Conservation (phyloP, 37 sponge, comb jelly and placozoan genomes). For the Eunapius fragilis region DNA sequence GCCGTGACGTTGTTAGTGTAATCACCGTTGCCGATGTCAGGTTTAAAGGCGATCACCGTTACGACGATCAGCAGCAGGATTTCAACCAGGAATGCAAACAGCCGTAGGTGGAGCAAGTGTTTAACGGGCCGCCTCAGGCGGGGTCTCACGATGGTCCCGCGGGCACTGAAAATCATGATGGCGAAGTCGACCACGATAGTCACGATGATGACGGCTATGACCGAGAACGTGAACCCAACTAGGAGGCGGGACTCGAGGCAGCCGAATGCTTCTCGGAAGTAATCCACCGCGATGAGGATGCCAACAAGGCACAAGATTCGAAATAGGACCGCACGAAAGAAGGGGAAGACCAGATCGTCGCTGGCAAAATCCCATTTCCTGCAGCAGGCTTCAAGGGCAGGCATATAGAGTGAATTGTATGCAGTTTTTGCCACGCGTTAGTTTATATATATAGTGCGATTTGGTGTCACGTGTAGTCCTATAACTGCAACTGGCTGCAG, state of each 20-base stretch:
- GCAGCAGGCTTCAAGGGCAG: constrained; percentile 71
- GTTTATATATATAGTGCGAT: too few relatives aligned
- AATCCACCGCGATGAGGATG: constrained; percentile 23
- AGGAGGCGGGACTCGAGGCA: constrained; percentile 47
- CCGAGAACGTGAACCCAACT: constrained; percentile 10
- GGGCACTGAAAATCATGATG: constrained; percentile 55
- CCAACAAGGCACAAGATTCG: constrained; percentile 38
- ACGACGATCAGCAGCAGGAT: constrained; percentile 46
- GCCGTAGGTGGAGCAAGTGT: constrained; percentile 61
- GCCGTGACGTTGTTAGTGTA: neutral
- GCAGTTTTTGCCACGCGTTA: too few relatives aligned
- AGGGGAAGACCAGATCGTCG: constrained; percentile 81
- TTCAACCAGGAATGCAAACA: constrained; percentile 39
- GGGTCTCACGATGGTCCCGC: constrained; percentile 65
- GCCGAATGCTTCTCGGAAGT: constrained; percentile 31
- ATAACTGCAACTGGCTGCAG: too few relatives aligned
- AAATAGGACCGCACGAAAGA: constrained; percentile 1
- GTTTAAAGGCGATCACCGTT: constrained; percentile 53
- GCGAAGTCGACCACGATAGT: constrained; percentile 30
- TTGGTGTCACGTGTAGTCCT: too few relatives aligned
- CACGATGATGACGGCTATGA: constrained; percentile 30
- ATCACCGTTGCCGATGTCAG: neutral
- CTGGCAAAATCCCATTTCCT: constrained; percentile 81
- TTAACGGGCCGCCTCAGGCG: constrained; percentile 48
- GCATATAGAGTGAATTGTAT: too few relatives aligned